phyloP scores from a whole-genome alignment of 2,113 vertebrate species.

The Anhinga anhinga region DNA sequence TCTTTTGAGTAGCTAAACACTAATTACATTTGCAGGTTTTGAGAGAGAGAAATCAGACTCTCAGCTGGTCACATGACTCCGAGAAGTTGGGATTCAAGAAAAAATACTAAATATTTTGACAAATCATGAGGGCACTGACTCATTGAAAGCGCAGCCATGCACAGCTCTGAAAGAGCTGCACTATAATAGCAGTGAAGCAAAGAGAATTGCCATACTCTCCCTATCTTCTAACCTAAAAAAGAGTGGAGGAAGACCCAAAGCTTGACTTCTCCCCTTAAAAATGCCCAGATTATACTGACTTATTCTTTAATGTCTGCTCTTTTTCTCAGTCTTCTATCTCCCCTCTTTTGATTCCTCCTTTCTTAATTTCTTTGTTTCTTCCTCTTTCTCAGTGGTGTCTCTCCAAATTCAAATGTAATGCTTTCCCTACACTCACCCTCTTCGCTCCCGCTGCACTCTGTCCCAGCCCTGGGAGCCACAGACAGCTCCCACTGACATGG shows the following conservation, averaged over 20 bases:
- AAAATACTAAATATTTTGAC: neutral
- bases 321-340: neutral
- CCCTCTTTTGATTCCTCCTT: neutral
- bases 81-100: neutral
- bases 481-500: accelerated
- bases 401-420: neutral
- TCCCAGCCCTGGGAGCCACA: neutral
- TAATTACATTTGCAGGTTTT: neutral
- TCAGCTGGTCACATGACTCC: neutral
- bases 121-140: neutral
- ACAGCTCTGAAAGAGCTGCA: neutral
- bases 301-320: neutral
- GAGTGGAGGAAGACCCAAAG: neutral
- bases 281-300: neutral
- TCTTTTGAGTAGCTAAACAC: neutral
- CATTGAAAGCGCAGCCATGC: neutral
- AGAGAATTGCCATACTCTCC: neutral
- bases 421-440: neutral
- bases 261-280: neutral
- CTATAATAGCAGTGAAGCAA: neutral
- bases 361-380: neutral
- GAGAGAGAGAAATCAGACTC: neutral
- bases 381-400: neutral
- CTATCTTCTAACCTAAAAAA: neutral
- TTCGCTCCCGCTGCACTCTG: accelerated